Base-by-base conservation (phyloP, 37 sponge, comb jelly and placozoan species). In the Halisarca cf. caerulea region DNA sequence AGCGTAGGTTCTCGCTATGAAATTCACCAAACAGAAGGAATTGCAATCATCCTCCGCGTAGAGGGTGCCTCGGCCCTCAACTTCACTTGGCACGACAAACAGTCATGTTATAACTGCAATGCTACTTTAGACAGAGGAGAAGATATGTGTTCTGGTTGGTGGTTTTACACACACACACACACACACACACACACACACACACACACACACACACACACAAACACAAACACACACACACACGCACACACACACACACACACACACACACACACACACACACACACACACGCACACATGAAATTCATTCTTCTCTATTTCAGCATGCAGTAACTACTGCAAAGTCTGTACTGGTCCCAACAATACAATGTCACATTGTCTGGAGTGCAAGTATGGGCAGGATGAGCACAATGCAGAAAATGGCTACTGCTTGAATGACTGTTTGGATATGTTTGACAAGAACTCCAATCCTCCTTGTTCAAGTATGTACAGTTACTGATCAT, bases 261-360 rank as follows among this genome's bases (percentile, higher is more conserved):
- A 68, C 69, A 68, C 69, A 68, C 69, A 68, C 69, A 68, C 69
- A 68, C 69, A 68, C 69, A 68, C 69, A 68, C 69, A 68, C 69
- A 68, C 69, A 68, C 69, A 68, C 69, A 68, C 33, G 30, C 69
- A 68, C 69, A 68, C 69, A 68, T 34, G 17, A 27, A 68, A 68
- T 34, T 68, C 35, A 1, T 1, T 27, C 2, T 68, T 18, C 1
- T 30, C 34, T 34, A 34, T 30, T 27, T 0, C 77, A 74, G 77
- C 39, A 9, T 74, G 77, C 45, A 21, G 41, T 74, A 44, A 74
- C 2, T 44, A 9, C 77, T 74, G 77, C 41, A 6, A 40, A 40
- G 32, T 24, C 2, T 74, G 77, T 39, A 23, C 17, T 7, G 77
- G 77, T 39, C 42, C 77, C 21, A n/a, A 37, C 44, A 74, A 74